Percentiles rank a stretch among this genome's conserved stretches.
phyloP scores from a whole-genome alignment of 2,797 vertebrate genomes.

The Anniella stebbinsi region DNA sequence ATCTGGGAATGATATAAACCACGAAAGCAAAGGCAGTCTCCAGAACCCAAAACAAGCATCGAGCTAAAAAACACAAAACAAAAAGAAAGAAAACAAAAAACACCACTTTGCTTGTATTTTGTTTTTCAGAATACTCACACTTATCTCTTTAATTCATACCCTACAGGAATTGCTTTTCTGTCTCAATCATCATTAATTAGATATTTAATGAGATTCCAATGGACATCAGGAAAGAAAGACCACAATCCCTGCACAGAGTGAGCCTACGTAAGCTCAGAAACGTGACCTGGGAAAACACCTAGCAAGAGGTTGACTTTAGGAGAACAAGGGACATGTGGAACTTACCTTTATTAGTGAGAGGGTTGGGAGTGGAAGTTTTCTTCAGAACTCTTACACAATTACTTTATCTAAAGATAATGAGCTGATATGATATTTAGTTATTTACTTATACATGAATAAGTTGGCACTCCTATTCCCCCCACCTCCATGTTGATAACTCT shows the following conservation, averaged over 20 bases:
- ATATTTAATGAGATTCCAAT: not conserved
- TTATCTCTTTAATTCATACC: not conserved
- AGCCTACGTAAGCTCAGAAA: not conserved
- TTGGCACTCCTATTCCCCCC: not conserved
- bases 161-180: not conserved
- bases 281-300: not conserved
- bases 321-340: no score
- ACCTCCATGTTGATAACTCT: not conserved
- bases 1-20: conserved; percentile 31
- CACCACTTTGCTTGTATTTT: not conserved
- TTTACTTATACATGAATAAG: not conserved
- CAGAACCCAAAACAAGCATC: not conserved
- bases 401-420: not conserved
- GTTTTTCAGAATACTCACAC: not conserved
- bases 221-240: not conserved
- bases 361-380: not conserved
- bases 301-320: no score
- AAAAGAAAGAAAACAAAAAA: no score
- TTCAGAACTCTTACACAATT: not conserved
- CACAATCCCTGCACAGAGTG: not conserved
- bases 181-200: not conserved
- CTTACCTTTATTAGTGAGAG: not conserved
- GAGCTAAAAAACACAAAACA: not conserved
- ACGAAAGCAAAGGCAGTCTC: not conserved
- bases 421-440: not conserved